These are phyloP conservation scores for Lutraria rhynchaena DNA, from an alignment of 1,140 invertebrate genomes.

Conservation along the genomic window DNA sequence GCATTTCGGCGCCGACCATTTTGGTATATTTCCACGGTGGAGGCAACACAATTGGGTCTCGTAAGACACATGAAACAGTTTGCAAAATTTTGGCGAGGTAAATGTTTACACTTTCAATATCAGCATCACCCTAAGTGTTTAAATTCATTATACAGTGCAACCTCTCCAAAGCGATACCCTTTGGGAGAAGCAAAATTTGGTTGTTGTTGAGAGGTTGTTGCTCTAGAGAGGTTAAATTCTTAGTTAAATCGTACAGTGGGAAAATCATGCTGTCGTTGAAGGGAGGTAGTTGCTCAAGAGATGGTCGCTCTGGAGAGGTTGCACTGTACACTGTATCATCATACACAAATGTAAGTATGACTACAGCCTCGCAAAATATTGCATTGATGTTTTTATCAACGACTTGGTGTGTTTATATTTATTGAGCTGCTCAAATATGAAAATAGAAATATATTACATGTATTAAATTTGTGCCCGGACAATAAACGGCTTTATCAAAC, in stretches of 20 bases:
- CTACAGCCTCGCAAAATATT: neutral
- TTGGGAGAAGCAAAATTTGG: no score
- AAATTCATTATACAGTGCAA: no score
- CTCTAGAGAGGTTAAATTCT: neutral
- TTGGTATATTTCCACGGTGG: slow-evolving; percentile 54
- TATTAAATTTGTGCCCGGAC: no score
- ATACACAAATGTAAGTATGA: neutral
- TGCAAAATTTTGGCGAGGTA: slow-evolving; percentile 57
- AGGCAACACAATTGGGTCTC: slow-evolving; percentile 46
- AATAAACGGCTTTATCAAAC: no score
- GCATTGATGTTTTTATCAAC: neutral
- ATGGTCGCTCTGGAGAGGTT: no score
- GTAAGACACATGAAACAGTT: slow-evolving; percentile 49
- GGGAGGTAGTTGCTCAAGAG: no score
- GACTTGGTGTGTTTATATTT: neutral
- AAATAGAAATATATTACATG: no score
- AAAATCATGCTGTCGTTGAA: no score
- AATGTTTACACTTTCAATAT: neutral
- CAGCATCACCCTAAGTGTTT: neutral
- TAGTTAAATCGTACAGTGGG: neutral
- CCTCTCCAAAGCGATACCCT: no score
- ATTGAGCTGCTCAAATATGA: neutral
- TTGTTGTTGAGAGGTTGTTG: no score
- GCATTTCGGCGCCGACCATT: slow-evolving; percentile 4
- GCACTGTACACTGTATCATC: neutral